Evolutionary conservation across 1,140 invertebrate species (phyloP), one percentile per base, ranked within the genome.

Genomic region (Venturia canescens): DNA sequence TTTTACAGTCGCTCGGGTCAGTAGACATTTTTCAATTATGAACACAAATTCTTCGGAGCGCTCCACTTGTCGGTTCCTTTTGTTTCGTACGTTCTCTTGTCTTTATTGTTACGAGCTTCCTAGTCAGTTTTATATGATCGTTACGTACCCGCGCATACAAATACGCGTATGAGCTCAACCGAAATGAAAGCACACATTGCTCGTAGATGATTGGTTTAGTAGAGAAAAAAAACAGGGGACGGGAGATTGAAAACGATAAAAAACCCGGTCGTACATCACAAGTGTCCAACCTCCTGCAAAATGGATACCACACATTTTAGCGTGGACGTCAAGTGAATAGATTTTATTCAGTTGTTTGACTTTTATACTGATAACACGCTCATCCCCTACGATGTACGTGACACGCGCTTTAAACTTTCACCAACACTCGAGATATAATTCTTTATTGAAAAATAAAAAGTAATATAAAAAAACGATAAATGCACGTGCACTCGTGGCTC

Each of bases 1-100:
- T 63, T 26, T 26, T 63, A 15, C 21, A 15, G n/a, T 63, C 23
- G n/a, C 60, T 63, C 15, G 60, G 60, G 60, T 63, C 60, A 63
- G 60, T 63, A 63, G 23, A 63, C 60, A 11, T 63, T 63, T 63
- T 63, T 63, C 60, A 26, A 26, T 63, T 63, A 23, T 57, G 53
- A n/a, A 57, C 53, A 57, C 53, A n/a, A 23, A 57, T 57, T 57
- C 18, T 18, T 57, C 18, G 21, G 53, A 57, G 18, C 53, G 18
- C n/a, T 57, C 53, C 53, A 57, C 53, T 44, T 44, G 38, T 44
- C 38, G 38, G 38, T 44, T 44, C 13, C 38, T 44, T 44, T 44
- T 44, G 7, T 44, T 44, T 53, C 11, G 18, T 53, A 44, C 38
- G 18, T n/a, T 15, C n/a, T 21, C n/a, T 53, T 21, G 18, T 53